Conservation (phyloP, 2,797 vertebrate genomes). For the Phalanger gymnotis region DNA sequence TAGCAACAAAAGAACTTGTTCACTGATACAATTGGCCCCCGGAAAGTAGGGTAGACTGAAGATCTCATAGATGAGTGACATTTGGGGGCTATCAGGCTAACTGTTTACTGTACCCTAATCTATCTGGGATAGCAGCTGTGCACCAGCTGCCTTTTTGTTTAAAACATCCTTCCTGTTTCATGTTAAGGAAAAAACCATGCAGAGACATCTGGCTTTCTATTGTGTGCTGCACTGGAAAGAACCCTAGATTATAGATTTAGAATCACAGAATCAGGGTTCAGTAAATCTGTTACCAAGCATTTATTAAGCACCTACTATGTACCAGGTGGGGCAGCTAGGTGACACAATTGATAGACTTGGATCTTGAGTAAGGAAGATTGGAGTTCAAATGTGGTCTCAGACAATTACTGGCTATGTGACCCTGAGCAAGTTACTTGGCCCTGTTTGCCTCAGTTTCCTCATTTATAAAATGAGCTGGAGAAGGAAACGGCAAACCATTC, state of each 20-base stretch:
- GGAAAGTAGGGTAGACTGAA: neutral
- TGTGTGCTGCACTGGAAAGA: neutral
- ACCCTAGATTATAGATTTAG: neutral
- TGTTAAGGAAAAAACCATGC: neutral
- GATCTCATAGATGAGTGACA: neutral
- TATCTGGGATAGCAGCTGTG: neutral
- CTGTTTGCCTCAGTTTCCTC: too few relatives aligned
- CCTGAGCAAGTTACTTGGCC: too few relatives aligned
- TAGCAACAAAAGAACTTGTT: neutral
- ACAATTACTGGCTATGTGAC: neutral
- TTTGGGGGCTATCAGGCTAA: neutral
- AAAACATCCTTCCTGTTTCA: neutral
- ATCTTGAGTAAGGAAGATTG: neutral
- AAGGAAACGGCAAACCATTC: neutral
- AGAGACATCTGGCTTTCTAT: neutral
- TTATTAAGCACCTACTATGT: neutral
- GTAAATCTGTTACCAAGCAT: neutral
- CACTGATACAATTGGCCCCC: neutral
- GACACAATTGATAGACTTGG: neutral
- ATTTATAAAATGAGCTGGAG: neutral
- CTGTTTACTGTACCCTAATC: neutral
- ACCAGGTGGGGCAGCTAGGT: neutral
- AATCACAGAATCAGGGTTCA: neutral
- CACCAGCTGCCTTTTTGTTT: neutral
- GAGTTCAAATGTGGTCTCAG: neutral